Evolutionary conservation across 2,797 vertebrate genomes (phyloP).

Genomic region (Benthosema pterotum): DNA sequence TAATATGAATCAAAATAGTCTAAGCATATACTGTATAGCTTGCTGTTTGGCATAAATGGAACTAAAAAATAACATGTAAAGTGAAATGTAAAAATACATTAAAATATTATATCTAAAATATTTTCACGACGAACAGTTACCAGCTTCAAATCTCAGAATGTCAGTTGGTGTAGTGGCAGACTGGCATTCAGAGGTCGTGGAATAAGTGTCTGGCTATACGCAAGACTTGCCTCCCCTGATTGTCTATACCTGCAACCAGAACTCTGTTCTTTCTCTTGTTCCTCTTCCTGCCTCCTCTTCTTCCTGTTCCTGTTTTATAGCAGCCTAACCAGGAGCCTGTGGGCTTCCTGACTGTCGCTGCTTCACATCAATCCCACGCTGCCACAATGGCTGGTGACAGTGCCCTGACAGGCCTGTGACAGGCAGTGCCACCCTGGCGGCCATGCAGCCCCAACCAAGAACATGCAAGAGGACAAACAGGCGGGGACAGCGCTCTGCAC

Average conservation of each 20-base stretch:
- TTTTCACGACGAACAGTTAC: no score
- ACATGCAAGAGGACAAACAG: conserved; percentile 73
- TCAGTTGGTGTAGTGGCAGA: no score
- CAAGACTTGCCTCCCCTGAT: no score
- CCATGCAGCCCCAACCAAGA: conserved; percentile 40
- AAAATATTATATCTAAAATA: no score
- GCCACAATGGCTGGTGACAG: conserved; percentile 77
- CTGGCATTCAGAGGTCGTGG: no score
- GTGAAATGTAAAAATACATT: no score
- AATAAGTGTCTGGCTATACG: no score
- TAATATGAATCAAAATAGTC: no score
- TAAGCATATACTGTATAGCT: no score
- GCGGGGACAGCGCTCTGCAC: conserved; percentile 46
- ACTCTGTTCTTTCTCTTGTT: conserved; percentile 26
- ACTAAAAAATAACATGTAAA: no score
- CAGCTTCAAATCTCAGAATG: not conserved
- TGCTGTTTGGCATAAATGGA: no score
- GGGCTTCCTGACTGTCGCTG: conserved; percentile 70
- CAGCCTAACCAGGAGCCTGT: conserved; percentile 11
- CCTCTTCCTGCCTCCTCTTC: conserved; percentile 31
- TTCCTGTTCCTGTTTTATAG: conserved; percentile 62
- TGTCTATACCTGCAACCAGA: conserved; percentile 13
- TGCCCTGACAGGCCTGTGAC: conserved; percentile 57
- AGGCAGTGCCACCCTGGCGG: conserved; percentile 59
- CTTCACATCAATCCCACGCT: conserved; percentile 75